A percentile compares a stretch with the other conserved stretches of the same genome.
Evolutionary conservation across 2,113 vertebrate genomes (phyloP).

Genomic region (Castor canadensis): DNA sequence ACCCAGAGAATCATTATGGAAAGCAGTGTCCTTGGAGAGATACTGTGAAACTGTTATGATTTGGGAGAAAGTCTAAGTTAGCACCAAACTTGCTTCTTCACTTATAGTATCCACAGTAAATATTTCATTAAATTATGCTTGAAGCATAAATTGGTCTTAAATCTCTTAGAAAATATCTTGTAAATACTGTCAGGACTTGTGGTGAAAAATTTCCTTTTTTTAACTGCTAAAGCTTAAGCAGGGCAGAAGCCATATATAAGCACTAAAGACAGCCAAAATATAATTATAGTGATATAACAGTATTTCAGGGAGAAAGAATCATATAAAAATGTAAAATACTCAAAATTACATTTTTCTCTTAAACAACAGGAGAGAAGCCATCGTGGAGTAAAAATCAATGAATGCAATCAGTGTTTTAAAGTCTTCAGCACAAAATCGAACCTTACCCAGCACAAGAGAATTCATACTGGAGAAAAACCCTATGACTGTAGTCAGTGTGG

Average conservation of each 20-base stretch:
- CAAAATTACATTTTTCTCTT: neutral
- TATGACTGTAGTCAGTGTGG: conserved; percentile 78
- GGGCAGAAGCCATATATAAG: neutral
- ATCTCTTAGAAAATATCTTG: neutral
- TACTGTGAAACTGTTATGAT: neutral
- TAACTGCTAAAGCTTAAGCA: conserved; percentile 7
- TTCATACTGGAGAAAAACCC: conserved; percentile 79
- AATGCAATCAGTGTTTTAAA: conserved; percentile 77
- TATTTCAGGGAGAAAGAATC: conserved; percentile 37
- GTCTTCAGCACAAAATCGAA: conserved; percentile 74
- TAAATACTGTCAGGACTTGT: conserved; percentile 17
- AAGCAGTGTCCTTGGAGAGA: no score
- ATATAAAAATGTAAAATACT: no score
- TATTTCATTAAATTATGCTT: neutral
- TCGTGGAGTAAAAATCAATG: conserved; percentile 65
- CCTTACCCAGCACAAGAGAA: conserved; percentile 78
- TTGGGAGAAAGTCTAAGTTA: neutral
- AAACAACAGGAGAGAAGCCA: conserved; percentile 59
- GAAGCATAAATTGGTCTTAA: neutral
- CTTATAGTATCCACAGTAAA: neutral
- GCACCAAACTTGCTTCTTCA: neutral
- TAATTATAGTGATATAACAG: neutral
- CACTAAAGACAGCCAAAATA: neutral
- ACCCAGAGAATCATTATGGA: neutral
- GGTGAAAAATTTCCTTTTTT: conserved; percentile 13